Base-by-base conservation (phyloP, 2,888 invertebrate genomes). In the Panopea generosa region DNA sequence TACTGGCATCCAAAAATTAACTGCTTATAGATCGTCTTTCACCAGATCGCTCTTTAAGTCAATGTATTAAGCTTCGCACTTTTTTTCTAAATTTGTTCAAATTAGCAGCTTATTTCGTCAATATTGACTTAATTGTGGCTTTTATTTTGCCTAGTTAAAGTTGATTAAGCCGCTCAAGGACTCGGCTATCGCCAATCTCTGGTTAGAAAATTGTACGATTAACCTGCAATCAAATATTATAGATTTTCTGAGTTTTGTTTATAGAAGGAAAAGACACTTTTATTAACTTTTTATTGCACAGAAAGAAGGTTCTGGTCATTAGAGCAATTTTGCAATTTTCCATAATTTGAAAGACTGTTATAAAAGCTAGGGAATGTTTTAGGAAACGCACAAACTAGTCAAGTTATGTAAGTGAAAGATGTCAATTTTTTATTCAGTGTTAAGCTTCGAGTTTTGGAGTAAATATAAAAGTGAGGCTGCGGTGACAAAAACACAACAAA, bases 271-370 rank as follows among this genome's bases (percentile, higher is more conserved):
- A 52, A 62, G 71, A 63, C 71, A 71, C 63, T 63, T 69, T 71
- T 71, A 71, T 71, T 40, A 56, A 50, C 56, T 56, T 71, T 71
- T 71, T 71, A 71, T 71, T 63, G 52, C 55, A 63, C 26, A 27
- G 63, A 63, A 57, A 71, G 62, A 57, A 55, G 56, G 29, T 65
- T 16, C 38, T 68, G 62, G 67, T 76, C 77, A 68, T 77, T 72
- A 72, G 50, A 45, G 70, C 67, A 74, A 78, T 70, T 70, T 74
- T 67, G 67, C 67, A 78, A 78, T 74, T 74, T 74, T 74, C 73
- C 67, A 66, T 67, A 74, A 78, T 78, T 78, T 78, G 62, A 61
- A 62, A 68, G 38, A 56, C 66, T 45, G 61, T 67, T 61, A 67
- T 67, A 73, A 67, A 73, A 60, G 50, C 65, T 33, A 45, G 65